phyloP scores from a whole-genome alignment of 2,113 vertebrate genomes.

The Maccullochella peelii region DNA sequence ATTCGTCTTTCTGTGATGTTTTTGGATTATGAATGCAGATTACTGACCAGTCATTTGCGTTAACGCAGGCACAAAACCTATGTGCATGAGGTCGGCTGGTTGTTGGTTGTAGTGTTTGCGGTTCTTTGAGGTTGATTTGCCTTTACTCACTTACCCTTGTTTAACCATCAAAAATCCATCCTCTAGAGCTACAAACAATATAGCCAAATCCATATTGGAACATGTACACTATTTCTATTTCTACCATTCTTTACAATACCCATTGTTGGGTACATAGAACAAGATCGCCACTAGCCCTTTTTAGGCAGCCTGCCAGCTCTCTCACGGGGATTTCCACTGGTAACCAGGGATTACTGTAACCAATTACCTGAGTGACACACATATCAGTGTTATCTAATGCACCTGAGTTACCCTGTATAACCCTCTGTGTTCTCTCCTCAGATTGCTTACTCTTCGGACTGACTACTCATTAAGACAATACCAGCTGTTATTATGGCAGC shows the following conservation, averaged over 20 bases:
- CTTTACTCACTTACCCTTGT: neutral
- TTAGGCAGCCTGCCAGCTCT: constrained; percentile 17
- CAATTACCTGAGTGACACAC: constrained; percentile 28
- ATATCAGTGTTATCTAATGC: constrained; percentile 6
- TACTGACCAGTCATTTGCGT: neutral
- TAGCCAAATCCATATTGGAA: neutral
- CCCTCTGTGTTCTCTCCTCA: constrained; percentile 10
- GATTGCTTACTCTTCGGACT: constrained; percentile 28
- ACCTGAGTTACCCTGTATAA: constrained; percentile 12
- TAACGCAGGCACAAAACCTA: neutral
- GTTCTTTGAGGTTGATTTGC: neutral
- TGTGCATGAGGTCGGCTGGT: neutral
- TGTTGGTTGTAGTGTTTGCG: neutral
- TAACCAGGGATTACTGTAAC: constrained; percentile 29
- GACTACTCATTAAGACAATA: constrained; percentile 45
- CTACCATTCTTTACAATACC: neutral
- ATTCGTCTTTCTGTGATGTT: neutral
- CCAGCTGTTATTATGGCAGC: constrained; percentile 28
- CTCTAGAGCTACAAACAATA: neutral
- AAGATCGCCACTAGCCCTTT: neutral
- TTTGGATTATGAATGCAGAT: neutral
- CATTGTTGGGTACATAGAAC: neutral
- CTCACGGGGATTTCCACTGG: constrained; percentile 1
- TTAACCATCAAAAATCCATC: neutral
- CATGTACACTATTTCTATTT: too few relatives aligned